Evolutionary conservation across 2,797 vertebrate species (phyloP).

Genomic region (Pterois miles): DNA sequence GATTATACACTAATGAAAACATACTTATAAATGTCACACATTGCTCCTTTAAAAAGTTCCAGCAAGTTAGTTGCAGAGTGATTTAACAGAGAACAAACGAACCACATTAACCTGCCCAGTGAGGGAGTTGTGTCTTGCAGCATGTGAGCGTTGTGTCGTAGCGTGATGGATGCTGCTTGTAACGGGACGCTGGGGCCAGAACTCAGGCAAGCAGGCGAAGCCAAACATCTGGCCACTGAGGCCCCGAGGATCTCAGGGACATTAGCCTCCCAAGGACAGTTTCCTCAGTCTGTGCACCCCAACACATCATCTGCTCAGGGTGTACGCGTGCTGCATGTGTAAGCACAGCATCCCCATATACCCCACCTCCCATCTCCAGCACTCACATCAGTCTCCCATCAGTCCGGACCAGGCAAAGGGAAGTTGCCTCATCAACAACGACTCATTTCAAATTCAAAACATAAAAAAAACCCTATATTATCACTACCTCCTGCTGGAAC

Average conservation of each 20-base stretch:
- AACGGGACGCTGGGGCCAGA: constrained; percentile 18
- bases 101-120: not conserved
- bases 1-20: no score
- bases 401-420: constrained; percentile 6
- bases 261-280: constrained; percentile 49
- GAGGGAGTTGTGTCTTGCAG: not conserved
- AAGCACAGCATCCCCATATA: not conserved
- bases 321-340: not conserved
- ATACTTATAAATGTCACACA: not conserved
- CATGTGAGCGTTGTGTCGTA: not conserved
- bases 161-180: constrained; percentile 37
- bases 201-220: constrained; percentile 8
- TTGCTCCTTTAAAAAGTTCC: not conserved
- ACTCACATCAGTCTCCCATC: constrained; percentile 31
- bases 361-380: not conserved
- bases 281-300: not conserved
- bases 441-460: constrained; percentile 27
- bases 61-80: not conserved
- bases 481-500: constrained; percentile 19
- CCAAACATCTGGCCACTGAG: constrained; percentile 53
- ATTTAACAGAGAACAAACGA: not conserved
- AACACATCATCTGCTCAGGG: constrained; percentile 16
- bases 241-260: constrained; percentile 35
- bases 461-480: constrained; percentile 14
- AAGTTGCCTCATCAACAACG: constrained; percentile 20